Base-by-base conservation (phyloP, 2,113 vertebrate genomes). In the Pelecanus crispus region DNA sequence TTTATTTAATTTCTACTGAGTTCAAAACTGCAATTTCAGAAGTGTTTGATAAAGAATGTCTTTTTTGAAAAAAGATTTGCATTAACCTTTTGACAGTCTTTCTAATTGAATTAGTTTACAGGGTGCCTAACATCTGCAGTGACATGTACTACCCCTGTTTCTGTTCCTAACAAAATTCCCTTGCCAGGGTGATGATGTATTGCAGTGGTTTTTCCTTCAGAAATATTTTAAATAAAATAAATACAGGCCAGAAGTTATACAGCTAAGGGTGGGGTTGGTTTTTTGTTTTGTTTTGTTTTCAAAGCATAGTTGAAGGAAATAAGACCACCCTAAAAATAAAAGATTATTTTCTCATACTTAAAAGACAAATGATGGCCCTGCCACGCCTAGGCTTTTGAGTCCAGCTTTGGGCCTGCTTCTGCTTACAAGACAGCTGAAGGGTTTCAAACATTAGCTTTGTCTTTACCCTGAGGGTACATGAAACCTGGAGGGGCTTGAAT, bases 1-100 rank as follows among this genome's bases (percentile, higher is more conserved):
- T 95, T 96, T 88, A 92, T 94, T 94, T 88, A 77, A 53, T 97
- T 93, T 95, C 88, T 90, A 85, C 77, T 91, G 29, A 95, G 65
- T 96, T 97, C 90, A 95, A 96, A 95, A 94, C 40, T 80, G 38
- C 42, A 86, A 36, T 92, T 97, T 97, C 83, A 85, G 29, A 95
- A 94, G 83, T 38, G 38, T 92, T 96, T 95, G 83, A 91, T 94
- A 92, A 94, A 95, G 75, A 92, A 84, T 44, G n/a, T 79, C 67
- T 88, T 55, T 86, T 70, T 59, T 92, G 66, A 90, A 96, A 91
- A 96, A 32, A 85, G 81, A 96, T 68, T 82, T 91, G 50, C 95
- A 84, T 94, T 97, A 92, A 97, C 55, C 78, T 96, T 78, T 87
- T 71, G 32, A 56, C 52, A 75, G 40, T 53, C 34, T 85, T 83